phyloP scores from a whole-genome alignment of 2,797 vertebrate species.

The Eidolon dupreanum region DNA sequence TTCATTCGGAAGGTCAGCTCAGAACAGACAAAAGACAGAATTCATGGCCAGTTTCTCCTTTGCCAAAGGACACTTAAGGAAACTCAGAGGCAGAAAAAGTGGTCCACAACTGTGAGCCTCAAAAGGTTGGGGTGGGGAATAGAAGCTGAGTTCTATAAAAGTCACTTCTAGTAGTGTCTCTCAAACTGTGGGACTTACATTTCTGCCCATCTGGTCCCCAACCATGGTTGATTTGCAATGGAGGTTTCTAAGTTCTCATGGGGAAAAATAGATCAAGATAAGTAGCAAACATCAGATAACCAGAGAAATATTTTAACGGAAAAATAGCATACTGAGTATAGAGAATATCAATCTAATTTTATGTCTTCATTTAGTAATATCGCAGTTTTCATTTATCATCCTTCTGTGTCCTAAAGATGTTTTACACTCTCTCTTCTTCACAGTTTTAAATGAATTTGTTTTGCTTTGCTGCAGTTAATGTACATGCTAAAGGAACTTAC shows the following conservation, averaged over 20 bases:
- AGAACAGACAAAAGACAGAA: not conserved
- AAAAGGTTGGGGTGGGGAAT: not conserved
- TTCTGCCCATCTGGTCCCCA: not conserved
- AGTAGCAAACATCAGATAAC: not conserved
- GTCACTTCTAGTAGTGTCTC: not conserved
- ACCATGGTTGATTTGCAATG: not conserved
- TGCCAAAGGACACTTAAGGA: not conserved
- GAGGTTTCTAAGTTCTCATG: not conserved
- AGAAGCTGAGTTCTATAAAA: not conserved
- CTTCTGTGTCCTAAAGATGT: not conserved
- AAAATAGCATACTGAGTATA: not conserved
- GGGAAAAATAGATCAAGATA: not conserved
- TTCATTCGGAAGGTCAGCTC: not conserved
- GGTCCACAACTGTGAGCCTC: not conserved
- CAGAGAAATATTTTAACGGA: not conserved
- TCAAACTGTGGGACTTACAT: not conserved
- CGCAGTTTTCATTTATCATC: not conserved
- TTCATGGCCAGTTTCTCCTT: not conserved
- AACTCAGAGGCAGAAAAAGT: not conserved
- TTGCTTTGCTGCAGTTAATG: slow-evolving; percentile 21
- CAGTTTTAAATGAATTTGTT: slow-evolving; percentile 36
- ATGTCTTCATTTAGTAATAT: not conserved
- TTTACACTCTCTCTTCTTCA: not conserved
- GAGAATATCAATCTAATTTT: not conserved
- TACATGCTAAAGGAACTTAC: not conserved